These are phyloP conservation scores for Cyphomyrus discorhynchus DNA, from an alignment of 2,113 vertebrate species.

Conservation along the genomic window DNA sequence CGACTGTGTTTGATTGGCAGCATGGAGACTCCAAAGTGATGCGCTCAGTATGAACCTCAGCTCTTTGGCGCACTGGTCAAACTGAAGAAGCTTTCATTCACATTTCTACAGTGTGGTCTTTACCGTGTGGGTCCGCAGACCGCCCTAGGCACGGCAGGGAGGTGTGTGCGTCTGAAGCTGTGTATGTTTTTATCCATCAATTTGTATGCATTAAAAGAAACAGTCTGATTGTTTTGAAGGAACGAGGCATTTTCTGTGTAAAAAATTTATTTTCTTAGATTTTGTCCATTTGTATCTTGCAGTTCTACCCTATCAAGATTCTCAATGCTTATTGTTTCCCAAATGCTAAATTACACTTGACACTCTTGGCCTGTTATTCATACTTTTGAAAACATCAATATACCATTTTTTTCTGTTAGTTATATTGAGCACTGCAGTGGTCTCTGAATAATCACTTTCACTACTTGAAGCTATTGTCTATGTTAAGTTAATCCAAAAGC, in stretches of 20 bases:
- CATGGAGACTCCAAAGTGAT: neutral
- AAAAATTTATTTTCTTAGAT: neutral
- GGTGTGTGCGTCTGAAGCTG: neutral
- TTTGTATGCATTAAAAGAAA: neutral
- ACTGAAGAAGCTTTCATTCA: neutral
- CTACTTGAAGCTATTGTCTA: constrained; percentile 1
- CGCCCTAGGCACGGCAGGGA: constrained; percentile 9
- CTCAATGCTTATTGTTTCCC: neutral
- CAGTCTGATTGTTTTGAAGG: neutral
- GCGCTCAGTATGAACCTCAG: neutral
- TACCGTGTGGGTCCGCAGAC: neutral
- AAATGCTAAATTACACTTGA: neutral
- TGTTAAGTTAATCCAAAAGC: neutral
- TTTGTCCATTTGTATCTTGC: neutral
- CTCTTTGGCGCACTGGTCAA: constrained; percentile 2
- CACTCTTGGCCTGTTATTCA: constrained; percentile 19
- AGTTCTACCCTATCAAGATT: neutral
- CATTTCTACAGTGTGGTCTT: neutral
- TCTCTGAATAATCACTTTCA: constrained; percentile 16
- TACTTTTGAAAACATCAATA: constrained; percentile 20
- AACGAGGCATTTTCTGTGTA: neutral
- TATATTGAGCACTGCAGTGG: constrained; percentile 22
- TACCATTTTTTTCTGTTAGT: neutral
- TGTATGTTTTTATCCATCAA: neutral
- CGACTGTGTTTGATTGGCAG: neutral